Base-by-base conservation (phyloP, 2,888 invertebrate species). In the Crepidodera aurea region DNA sequence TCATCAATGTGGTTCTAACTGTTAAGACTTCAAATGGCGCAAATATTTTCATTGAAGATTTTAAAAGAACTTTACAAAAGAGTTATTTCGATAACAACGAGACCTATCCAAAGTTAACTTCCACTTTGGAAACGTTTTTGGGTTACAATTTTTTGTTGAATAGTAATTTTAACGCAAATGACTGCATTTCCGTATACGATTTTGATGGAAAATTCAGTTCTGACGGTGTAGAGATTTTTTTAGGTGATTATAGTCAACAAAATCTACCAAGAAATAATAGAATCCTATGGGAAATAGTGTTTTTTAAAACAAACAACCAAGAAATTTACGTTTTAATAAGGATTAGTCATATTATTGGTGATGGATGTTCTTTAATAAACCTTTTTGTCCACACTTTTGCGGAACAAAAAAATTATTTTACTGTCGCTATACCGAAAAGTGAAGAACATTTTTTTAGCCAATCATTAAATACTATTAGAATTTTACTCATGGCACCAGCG, bases 341-440 rank as follows among this genome's bases (percentile, higher is more conserved):
- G 22, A 25, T 46, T 2, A 46, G 46, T 12, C 46, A 46, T 25
- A 25, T 46, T 22, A 46, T 46, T n/a, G 46, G 46, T n/a, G 46
- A 46, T 25, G 46, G 46, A 1, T 22, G 7, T 22, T 19, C 46
- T 13, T 46, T 46, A 8, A 46, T 46, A 19, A 22, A 46, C 7
- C 12, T 46, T 4, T 46, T 46, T 16, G 25, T 46, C 4, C 6
- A 46, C 12, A 22, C 46, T 5, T 46, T 46, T 25, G 25, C 46
- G 6, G 46, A 46, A 8, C 1, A 12, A 1, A 37, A 37, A 37
- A 2, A 37, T 13, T 15, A 37, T 37, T 37, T 37, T 37, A 3
- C 12, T 32, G 8, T 10, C 10, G 10, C 2, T 15, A 2, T 15
- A 37, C 37, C 37, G 3, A 3, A 4, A 32, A 10, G 4, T n/a